Percentiles rank a stretch among this genome's conserved stretches.
Conservation (phyloP, 2,113 vertebrate species). For the Cebus imitator region DNA sequence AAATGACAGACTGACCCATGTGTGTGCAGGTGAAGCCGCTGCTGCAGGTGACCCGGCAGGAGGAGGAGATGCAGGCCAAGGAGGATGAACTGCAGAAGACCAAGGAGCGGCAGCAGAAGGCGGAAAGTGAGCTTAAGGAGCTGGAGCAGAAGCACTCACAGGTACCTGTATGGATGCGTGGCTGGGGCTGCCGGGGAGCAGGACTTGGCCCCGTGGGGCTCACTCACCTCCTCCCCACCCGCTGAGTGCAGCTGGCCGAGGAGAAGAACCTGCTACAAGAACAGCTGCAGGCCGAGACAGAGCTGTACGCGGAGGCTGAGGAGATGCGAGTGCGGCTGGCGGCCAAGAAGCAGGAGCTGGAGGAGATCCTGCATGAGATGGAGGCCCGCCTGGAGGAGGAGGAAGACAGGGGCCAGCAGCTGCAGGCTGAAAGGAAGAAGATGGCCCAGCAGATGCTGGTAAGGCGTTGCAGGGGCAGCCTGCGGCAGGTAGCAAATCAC, state of each 20-base stretch:
- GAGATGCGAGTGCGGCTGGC: slow-evolving; percentile 93
- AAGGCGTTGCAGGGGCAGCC: neutral
- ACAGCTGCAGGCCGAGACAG: slow-evolving; percentile 93
- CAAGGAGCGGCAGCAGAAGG: slow-evolving; percentile 89
- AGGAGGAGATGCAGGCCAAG: slow-evolving; percentile 97
- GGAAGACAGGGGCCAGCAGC: slow-evolving; percentile 88
- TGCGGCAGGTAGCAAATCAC: fast-evolving
- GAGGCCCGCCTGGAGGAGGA: slow-evolving; percentile 95
- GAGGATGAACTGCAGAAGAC: slow-evolving; percentile 93
- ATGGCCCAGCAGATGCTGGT: slow-evolving; percentile 96
- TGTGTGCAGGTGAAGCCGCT: slow-evolving; percentile 93
- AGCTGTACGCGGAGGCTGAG: slow-evolving; percentile 92
- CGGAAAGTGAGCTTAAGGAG: slow-evolving; percentile 91
- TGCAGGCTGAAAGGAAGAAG: slow-evolving; percentile 93
- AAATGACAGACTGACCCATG: fast-evolving
- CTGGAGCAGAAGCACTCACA: slow-evolving; percentile 91
- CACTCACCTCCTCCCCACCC: neutral
- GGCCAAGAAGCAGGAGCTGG: slow-evolving; percentile 95
- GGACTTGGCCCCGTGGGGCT: fast-evolving
- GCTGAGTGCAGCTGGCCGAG: slow-evolving; percentile 85
- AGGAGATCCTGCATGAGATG: slow-evolving; percentile 97
- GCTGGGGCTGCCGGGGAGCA: fast-evolving
- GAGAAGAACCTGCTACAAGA: slow-evolving; percentile 91
- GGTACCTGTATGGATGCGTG: slow-evolving; percentile 76
- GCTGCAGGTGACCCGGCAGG: slow-evolving; percentile 96